Percentiles rank a stretch among this genome's conserved stretches.
Evolutionary conservation across 2,797 vertebrate genomes (phyloP).

Genomic region (Monodelphis domestica): DNA sequence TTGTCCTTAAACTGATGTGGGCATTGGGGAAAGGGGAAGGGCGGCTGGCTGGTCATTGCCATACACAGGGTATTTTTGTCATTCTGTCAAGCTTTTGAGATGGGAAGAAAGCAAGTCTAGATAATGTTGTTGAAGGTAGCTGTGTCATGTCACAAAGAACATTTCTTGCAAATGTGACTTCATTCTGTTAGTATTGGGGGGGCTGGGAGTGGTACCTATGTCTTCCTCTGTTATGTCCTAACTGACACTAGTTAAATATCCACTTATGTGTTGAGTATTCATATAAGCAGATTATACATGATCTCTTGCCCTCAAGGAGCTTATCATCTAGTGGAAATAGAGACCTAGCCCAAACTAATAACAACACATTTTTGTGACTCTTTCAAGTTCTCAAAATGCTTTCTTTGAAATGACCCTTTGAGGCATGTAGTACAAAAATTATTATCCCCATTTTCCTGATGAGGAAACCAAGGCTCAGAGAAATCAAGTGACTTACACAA

Average conservation of each 20-base stretch:
- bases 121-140: neutral
- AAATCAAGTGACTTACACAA: neutral
- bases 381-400: neutral
- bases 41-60: constrained; percentile 40
- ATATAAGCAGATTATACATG: neutral
- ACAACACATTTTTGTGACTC: neutral
- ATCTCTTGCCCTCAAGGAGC: neutral
- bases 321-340: neutral
- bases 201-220: neutral
- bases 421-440: neutral
- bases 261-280: neutral
- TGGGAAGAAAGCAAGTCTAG: constrained; percentile 18
- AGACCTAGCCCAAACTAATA: neutral
- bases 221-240: constrained; percentile 8
- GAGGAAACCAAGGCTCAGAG: neutral
- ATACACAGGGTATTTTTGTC: constrained; percentile 45
- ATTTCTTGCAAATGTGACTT: neutral
- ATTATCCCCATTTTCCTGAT: neutral
- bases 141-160: neutral
- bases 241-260: constrained; percentile 2
- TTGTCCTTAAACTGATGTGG: neutral
- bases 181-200: neutral
- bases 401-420: neutral
- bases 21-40: constrained; percentile 15
- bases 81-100: constrained; percentile 35